Conservation (phyloP, 2,797 vertebrate genomes). For the Buceros bicornis region DNA sequence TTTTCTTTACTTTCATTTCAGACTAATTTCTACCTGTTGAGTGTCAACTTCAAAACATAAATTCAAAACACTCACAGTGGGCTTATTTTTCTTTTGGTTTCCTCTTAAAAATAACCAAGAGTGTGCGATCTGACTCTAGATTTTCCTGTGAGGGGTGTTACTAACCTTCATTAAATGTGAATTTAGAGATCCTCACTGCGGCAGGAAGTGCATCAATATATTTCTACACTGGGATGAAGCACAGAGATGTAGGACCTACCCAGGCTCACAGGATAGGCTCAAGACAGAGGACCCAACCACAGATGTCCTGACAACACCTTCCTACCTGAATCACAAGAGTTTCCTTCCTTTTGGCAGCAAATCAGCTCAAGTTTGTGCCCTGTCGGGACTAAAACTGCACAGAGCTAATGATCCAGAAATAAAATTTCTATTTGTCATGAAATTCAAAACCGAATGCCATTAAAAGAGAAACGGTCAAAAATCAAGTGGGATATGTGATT, state of each 20-base stretch:
- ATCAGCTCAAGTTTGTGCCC: background rate
- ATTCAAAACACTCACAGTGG: background rate
- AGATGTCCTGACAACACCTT: background rate
- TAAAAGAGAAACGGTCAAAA: slow-evolving; percentile 3
- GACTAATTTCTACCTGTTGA: slow-evolving; percentile 24
- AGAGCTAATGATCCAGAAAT: background rate
- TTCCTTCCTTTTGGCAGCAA: background rate
- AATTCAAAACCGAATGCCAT: slow-evolving; percentile 18
- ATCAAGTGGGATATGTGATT: background rate
- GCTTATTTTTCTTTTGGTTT: slow-evolving; percentile 1
- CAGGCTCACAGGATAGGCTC: background rate
- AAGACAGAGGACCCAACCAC: background rate
- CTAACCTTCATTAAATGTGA: background rate
- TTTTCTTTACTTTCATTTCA: slow-evolving; percentile 4
- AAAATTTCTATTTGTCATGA: background rate
- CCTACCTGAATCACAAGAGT: background rate
- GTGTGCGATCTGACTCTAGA: background rate
- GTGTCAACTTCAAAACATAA: background rate
- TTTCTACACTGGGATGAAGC: background rate
- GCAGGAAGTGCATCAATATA: background rate
- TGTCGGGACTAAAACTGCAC: background rate
- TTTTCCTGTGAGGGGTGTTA: background rate
- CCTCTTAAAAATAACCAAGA: background rate
- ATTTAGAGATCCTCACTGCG: background rate
- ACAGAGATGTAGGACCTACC: background rate